phyloP scores from a whole-genome alignment of 2,797 vertebrate species.

The Xenentodon cancila region DNA sequence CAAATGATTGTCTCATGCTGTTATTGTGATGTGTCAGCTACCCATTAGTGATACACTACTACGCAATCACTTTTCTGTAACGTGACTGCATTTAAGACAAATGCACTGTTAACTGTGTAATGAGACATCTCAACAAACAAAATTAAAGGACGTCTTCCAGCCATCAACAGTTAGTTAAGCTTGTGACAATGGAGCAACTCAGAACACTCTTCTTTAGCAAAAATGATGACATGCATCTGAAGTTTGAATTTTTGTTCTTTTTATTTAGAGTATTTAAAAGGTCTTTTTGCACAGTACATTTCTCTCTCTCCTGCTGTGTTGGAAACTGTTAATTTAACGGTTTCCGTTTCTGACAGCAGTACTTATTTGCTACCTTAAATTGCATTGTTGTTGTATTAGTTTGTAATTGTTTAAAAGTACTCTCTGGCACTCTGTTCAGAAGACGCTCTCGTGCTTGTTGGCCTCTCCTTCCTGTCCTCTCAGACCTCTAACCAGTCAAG shows the following conservation, averaged over 20 bases:
- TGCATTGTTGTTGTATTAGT: too few relatives aligned
- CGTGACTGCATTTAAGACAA: slow-evolving; percentile 73
- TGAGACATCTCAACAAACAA: slow-evolving; percentile 77
- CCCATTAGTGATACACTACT: slow-evolving; percentile 44
- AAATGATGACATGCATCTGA: slow-evolving; percentile 5
- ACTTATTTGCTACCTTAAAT: too few relatives aligned
- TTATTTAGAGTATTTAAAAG: too few relatives aligned
- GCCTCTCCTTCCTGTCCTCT: too few relatives aligned
- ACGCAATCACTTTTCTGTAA: slow-evolving; percentile 67
- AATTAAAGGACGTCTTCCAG: slow-evolving; percentile 68
- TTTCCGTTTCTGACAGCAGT: too few relatives aligned
- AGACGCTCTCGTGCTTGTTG: too few relatives aligned
- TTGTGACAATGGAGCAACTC: slow-evolving; percentile 39
- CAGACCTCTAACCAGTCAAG: too few relatives aligned
- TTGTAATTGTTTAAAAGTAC: too few relatives aligned
- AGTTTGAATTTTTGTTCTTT: neutral
- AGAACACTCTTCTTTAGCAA: slow-evolving; percentile 1
- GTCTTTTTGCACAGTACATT: too few relatives aligned
- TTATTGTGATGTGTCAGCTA: slow-evolving; percentile 20
- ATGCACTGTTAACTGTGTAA: slow-evolving; percentile 78
- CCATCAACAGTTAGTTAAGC: slow-evolving; percentile 59
- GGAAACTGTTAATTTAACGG: too few relatives aligned
- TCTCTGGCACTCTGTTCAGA: too few relatives aligned
- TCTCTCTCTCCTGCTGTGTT: too few relatives aligned
- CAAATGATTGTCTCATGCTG: slow-evolving; percentile 7